phyloP scores from a whole-genome alignment of 1,140 invertebrate genomes.

The Dendroctonus ponderosae region DNA sequence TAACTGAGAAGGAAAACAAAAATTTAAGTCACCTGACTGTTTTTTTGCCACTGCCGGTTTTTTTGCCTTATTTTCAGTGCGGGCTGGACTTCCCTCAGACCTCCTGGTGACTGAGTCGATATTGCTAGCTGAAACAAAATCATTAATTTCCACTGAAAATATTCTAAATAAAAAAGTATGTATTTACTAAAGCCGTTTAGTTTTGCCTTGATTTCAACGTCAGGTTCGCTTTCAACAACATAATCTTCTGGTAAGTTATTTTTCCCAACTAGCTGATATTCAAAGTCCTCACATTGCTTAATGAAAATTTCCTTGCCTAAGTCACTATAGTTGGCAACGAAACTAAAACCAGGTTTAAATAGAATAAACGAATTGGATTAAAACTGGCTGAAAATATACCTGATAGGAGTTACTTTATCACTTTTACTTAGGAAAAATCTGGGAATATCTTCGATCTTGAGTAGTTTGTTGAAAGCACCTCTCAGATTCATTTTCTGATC shows the following conservation, averaged over 20 bases:
- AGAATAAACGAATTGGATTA: constrained; percentile 23
- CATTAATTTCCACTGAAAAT: background rate
- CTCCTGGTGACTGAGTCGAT: background rate
- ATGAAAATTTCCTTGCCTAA: too few species aligned
- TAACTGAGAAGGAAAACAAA: background rate
- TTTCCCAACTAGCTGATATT: constrained; percentile 28
- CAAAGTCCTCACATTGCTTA: background rate
- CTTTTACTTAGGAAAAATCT: constrained; percentile 32
- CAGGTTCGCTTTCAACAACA: constrained; percentile 17
- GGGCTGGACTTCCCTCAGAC: background rate
- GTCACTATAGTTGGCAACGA: background rate
- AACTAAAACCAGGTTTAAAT: constrained; percentile 2
- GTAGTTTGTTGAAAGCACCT: constrained; percentile 26
- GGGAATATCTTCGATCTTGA: constrained; percentile 28
- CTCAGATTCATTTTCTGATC: constrained; percentile 35
- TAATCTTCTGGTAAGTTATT: constrained; percentile 33
- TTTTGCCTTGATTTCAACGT: constrained; percentile 23
- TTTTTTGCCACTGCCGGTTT: background rate
- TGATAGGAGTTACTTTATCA: constrained; percentile 13
- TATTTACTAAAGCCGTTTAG: constrained; percentile 9
- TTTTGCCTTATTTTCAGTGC: background rate
- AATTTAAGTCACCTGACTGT: background rate
- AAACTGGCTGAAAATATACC: constrained; percentile 13
- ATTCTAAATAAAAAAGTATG: background rate
- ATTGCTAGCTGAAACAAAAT: background rate